Evolutionary conservation across 1,140 invertebrate genomes (phyloP).

Genomic region (Oreohelix idahoensis): DNA sequence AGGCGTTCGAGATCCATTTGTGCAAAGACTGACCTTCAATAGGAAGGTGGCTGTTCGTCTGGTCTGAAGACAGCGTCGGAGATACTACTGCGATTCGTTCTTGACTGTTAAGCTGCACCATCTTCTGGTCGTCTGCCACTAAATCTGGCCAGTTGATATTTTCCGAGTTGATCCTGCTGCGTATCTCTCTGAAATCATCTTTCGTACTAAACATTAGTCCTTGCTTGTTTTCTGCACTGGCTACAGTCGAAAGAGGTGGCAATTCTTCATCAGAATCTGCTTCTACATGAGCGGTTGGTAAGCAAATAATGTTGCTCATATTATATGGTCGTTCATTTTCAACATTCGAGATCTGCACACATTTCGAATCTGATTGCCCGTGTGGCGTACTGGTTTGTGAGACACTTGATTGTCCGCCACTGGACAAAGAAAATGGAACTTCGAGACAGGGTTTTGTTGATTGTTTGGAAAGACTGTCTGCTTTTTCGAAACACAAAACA

Average conservation of each 20-base stretch:
- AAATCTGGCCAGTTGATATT: not conserved
- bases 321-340: not conserved
- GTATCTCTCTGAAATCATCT: no score
- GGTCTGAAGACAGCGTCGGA: no score
- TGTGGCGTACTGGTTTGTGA: not conserved
- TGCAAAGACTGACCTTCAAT: no score
- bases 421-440: not conserved
- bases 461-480: not conserved
- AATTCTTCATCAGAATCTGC: conserved; percentile 25
- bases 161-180: no score
- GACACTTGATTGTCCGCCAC: not conserved
- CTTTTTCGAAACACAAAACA: not conserved
- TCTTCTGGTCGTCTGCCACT: no score
- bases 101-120: no score
- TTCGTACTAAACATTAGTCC: not conserved
- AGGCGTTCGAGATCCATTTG: no score
- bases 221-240: not conserved
- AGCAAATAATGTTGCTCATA: conserved; percentile 6
- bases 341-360: not conserved
- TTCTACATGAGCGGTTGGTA: conserved; percentile 14
- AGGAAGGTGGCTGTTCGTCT: no score
- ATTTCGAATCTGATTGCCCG: not conserved
- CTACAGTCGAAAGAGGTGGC: not conserved
- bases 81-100: no score
- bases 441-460: not conserved